Base-by-base conservation (phyloP, 2,888 invertebrate genomes). In the Melipona bicolor region DNA sequence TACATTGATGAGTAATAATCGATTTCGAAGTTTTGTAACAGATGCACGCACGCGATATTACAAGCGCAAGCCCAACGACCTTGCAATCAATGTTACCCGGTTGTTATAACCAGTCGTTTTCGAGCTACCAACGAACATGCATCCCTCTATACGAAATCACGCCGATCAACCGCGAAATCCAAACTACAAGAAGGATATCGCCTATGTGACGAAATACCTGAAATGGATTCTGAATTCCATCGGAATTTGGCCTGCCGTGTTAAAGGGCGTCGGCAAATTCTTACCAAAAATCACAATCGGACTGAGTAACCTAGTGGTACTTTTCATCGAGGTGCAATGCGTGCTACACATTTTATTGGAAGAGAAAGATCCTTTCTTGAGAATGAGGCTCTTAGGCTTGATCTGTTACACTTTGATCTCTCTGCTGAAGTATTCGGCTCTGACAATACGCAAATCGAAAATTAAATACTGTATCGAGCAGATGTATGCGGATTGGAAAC, bases 401-500 rank as follows among this genome's bases (percentile, higher is more conserved):
- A 43, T 87, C 13, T 87, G 81, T 49, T 92, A 89, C 72, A 86
- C 88, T 15, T n/a, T 88, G 0, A 87, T 89, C 83, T 81, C 88
- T 0, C 65, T 91, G 13, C 79, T 64, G 3, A 92, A 92, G 70
- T 92, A 90, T 59, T 81, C 69, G 32, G 85, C 87, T 24, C 83
- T 92, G 9, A 71, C 83, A 0, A 56, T 62, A 9, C 87, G 83
- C 59, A 82, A 85, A 3, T 56, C 81, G 9, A 75, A 78, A 0
- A 89, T 92, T 59, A 74, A 67, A n/a, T 17, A 69, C 1, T 92
- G 92, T 74, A 84, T 92, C 36, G 80, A 86, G 32, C 83, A 84
- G 50, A 77, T 92, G 15, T 79, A 88, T 36, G 32, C 67, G 1
- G 91, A 92, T 69, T 92, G 91, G 92, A 72, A 83, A n/a, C 68